Conservation (phyloP, 2,113 vertebrate species). For the Seriola rivoliana region DNA sequence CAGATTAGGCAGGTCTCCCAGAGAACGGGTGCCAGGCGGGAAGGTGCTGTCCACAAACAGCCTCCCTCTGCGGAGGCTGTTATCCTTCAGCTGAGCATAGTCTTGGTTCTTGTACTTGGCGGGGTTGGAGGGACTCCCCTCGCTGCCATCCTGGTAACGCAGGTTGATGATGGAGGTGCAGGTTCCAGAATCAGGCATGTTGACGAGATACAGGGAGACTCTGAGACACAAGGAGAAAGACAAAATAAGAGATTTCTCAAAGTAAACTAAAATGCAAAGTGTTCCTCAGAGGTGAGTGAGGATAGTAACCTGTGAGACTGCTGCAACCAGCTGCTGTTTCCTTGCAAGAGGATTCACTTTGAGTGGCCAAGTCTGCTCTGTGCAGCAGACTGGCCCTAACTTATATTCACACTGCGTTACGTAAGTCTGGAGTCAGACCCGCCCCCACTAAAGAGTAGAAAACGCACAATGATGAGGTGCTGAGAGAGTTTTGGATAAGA, state of each 20-base stretch:
- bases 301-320: slow-evolving; percentile 9
- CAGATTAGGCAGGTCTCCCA: slow-evolving; percentile 35
- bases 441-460: neutral
- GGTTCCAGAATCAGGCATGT: slow-evolving; percentile 34
- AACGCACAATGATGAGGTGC: neutral
- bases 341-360: neutral
- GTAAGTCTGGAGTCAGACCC: neutral
- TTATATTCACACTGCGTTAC: slow-evolving; percentile 27
- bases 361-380: neutral
- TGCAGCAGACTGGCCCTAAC: neutral
- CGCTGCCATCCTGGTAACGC: slow-evolving; percentile 32
- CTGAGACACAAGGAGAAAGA: neutral
- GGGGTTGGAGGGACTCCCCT: slow-evolving; percentile 62
- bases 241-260: neutral
- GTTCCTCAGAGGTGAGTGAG: neutral
- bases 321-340: slow-evolving; percentile 9
- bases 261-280: neutral
- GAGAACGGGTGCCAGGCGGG: slow-evolving; percentile 40
- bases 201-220: neutral
- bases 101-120: slow-evolving; percentile 60
- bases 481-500: neutral
- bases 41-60: slow-evolving; percentile 60
- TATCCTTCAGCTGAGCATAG: slow-evolving; percentile 43
- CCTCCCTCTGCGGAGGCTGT: accelerated
- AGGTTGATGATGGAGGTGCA: slow-evolving; percentile 64